Evolutionary conservation across 2,888 invertebrate species (phyloP).

Genomic region (Stenchaetothrips biformis): DNA sequence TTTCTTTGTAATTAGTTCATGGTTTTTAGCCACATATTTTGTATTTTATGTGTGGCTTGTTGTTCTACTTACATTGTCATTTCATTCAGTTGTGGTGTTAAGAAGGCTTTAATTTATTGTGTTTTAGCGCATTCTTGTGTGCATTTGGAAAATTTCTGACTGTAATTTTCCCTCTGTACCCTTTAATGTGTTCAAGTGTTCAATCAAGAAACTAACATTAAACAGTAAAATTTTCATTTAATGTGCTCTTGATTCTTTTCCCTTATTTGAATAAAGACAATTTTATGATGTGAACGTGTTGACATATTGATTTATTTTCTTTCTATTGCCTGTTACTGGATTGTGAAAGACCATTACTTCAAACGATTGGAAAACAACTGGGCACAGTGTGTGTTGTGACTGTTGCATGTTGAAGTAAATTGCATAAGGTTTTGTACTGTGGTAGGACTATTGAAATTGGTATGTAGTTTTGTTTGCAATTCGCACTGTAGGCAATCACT

Average conservation of each 20-base stretch:
- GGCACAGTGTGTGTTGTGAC: neutral
- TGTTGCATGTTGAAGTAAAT: neutral
- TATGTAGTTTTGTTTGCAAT: neutral
- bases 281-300: slow-evolving; percentile 1
- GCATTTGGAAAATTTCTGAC: neutral
- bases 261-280: slow-evolving; percentile 5
- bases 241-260: neutral
- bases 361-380: neutral
- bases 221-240: slow-evolving; percentile 13
- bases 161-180: neutral
- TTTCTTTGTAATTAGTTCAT: slow-evolving; percentile 1
- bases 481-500: neutral
- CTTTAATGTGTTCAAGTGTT: neutral
- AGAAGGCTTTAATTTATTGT: slow-evolving; percentile 7
- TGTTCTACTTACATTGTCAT: neutral
- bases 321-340: neutral
- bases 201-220: slow-evolving; percentile 19
- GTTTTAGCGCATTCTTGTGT: slow-evolving; percentile 7
- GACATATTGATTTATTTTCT: neutral
- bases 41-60: neutral
- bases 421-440: neutral
- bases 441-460: neutral
- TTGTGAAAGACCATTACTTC: neutral
- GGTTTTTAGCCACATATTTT: neutral
- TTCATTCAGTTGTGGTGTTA: neutral